A percentile compares a stretch with the other conserved stretches of the same genome.
Evolutionary conservation across 64 coral and sea anemone species (phyloP).

Genomic region (Porites lutea): DNA sequence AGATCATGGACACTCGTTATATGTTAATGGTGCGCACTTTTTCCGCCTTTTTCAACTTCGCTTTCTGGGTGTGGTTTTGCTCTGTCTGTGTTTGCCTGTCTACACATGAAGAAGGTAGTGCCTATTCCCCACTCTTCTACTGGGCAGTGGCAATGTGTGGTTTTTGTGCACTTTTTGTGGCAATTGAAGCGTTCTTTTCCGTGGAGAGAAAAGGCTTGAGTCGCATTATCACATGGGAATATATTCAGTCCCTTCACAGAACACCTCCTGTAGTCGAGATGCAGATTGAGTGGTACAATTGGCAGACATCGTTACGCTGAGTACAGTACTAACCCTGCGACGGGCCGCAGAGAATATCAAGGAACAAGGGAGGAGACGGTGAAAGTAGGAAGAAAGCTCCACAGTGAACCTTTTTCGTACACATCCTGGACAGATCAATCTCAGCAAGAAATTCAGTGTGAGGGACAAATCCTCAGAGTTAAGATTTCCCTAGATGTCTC

Average conservation of each 20-base stretch:
- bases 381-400: not conserved
- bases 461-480: not conserved
- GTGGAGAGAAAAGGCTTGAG: not conserved
- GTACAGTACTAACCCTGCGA: not conserved
- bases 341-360: not conserved
- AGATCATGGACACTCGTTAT: not conserved
- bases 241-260: conserved; percentile 25
- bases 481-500: conserved; percentile 15
- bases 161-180: conserved; percentile 31
- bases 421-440: conserved; percentile 38
- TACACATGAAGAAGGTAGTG: not conserved
- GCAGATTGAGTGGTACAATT: conserved; percentile 30
- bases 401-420: conserved; percentile 43
- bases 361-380: not conserved
- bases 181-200: conserved; percentile 38
- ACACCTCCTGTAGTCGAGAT: conserved; percentile 30
- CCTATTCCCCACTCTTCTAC: conserved; percentile 10
- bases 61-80: conserved; percentile 55
- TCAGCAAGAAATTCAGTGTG: not conserved
- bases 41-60: conserved; percentile 63
- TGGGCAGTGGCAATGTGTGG: conserved; percentile 54
- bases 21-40: conserved; percentile 13
- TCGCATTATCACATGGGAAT: conserved; percentile 60
- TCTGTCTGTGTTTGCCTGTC: conserved; percentile 15
- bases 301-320: not conserved